phyloP scores from a whole-genome alignment of 2,888 invertebrate species.

The Cantharis flavilabris region DNA sequence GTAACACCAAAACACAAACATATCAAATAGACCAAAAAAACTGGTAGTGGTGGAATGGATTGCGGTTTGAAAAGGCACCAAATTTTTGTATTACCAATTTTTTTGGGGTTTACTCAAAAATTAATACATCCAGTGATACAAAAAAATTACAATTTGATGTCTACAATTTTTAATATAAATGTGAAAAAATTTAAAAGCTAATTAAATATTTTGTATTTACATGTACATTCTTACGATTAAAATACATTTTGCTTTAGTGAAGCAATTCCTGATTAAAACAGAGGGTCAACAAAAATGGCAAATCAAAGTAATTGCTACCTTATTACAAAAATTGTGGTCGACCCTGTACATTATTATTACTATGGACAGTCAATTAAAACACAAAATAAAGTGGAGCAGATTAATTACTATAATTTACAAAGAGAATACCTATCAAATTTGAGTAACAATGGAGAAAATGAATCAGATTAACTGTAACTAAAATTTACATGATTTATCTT shows the following conservation, averaged over 20 bases:
- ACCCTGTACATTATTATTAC: neutral
- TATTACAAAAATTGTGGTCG: neutral
- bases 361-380: neutral
- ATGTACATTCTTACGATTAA: neutral
- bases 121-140: neutral
- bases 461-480: neutral
- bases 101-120: constrained; percentile 7
- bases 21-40: neutral
- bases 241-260: neutral
- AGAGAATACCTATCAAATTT: neutral
- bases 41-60: neutral
- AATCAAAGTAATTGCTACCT: neutral
- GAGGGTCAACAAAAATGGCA: neutral
- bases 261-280: neutral
- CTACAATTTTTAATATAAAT: constrained; percentile 5
- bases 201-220: neutral
- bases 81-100: constrained; percentile 15
- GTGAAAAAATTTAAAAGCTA: constrained; percentile 7
- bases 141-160: neutral
- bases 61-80: constrained; percentile 2
- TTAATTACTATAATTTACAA: neutral
- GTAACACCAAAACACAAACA: neutral
- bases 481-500: neutral
- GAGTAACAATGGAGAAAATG: neutral
- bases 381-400: neutral